Base-by-base conservation (phyloP, 2,797 vertebrate genomes). In the Lacerta viridis region DNA sequence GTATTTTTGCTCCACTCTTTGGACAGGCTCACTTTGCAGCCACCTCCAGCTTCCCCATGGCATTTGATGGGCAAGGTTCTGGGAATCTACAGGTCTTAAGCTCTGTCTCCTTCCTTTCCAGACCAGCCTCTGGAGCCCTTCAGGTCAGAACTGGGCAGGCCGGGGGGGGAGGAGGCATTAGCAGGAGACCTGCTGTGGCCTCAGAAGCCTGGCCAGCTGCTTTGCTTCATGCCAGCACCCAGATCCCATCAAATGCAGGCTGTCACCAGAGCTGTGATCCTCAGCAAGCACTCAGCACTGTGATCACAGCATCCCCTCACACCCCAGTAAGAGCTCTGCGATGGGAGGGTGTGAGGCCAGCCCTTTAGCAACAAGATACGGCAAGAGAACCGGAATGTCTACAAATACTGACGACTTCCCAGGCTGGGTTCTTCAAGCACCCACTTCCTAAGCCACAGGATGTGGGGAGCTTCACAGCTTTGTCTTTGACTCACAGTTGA, bases 211-310 rank as follows among this genome's bases (percentile, higher is more conserved):
- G 15, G 83, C 71, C 88, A 89, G 88, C 71, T 89, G 84, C 71
- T 68, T 86, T 76, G 59, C 64, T 85, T 89, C 88, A 76, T 69
- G 20, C 88, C 77, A 59, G 80, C 84, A 89, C 80, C 61, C 84
- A 69, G 84, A 86, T 76, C 88, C 88, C 71, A 82, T 89, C 88
- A 89, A 86, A 50, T 85, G 78, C 59, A 55, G 78, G 76, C 83
- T 89, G 83, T 89, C 83, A 86, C 7, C 84, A 82, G 59, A 82
- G 61, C 43, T 68, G 78, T 74, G 41, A 59, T 27, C 84, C 33
- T 89, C 84, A 86, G 61, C 79, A 33, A 27, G n/a, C 88, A 89
- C 88, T 86, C 84, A 76, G 79, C 84, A 59, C 18, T 59, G 84
- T 77, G 18, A 86, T 82, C 71, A 82, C 71, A 41, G 59, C 33